Evolutionary conservation across 2,113 vertebrate species (phyloP), one percentile per base, ranked within the genome.

Genomic region (Tachycineta bicolor): DNA sequence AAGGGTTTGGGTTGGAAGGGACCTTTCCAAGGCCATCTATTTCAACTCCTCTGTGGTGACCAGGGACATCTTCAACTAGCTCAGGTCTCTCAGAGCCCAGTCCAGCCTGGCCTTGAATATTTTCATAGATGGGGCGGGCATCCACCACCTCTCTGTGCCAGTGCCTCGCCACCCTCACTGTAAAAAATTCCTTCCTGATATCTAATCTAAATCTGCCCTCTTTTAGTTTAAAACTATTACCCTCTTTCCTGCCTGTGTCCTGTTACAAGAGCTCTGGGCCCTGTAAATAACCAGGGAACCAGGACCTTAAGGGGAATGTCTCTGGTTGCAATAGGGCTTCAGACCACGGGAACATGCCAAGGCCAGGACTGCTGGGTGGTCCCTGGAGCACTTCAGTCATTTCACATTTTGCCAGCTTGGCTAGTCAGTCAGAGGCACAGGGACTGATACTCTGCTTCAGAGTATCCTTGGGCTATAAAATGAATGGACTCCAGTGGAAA

Each of bases 271-370:
- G 64, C 62, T 52, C 19, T 47, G 43, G n/a, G 41, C 37, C 70
- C 69, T 39, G n/a, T 78, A 52, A 21, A n/a, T 69, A 73, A 19
- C 10, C 49, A 60, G 49, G 33, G 47, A 6, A 39, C 39, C 10
- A 6, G 25, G 44, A 77, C 17, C n/a, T 75, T 2, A 5, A 31
- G 56, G 24, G 67, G 55, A 67, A 49, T 0, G 0, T 34, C 43
- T 91, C 46, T 74, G 46, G 44, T 58, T 73, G 63, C n/a, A 47
- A 0, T 1, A 68, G 58, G 21, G n/a, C 33, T 81, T 90, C 55
- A 34, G 46, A 65, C 59, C 3, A 1, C 20, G n/a, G 25, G 39
- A 87, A 46, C 0, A 0, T 77, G 73, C 28, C 50, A 62, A 47
- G 58, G 44, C 12, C 44, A 47, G 69, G 39, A 22, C 52, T 67